A percentile compares a stretch with the other conserved stretches of the same genome.
Evolutionary conservation across 1,140 invertebrate genomes (phyloP).

Genomic region (Panagrolaimus sp.): DNA sequence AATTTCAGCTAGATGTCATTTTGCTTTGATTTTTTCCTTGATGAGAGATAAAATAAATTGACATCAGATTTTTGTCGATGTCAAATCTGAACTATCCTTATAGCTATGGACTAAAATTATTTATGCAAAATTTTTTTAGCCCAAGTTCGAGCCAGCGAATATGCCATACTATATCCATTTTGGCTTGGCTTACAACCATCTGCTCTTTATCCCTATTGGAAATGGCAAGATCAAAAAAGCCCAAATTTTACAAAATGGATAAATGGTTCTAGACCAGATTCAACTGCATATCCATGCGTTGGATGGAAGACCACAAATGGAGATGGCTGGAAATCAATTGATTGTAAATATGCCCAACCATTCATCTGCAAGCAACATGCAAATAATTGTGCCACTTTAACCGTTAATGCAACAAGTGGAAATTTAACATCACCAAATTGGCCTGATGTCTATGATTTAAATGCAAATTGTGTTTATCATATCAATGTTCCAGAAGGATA

Average conservation of each 20-base stretch:
- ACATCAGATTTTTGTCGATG: too few relatives aligned
- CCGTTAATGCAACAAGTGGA: too few relatives aligned
- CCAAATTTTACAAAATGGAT: background rate
- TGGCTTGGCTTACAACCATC: background rate
- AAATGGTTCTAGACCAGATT: background rate
- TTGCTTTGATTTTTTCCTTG: too few relatives aligned
- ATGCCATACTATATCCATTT: background rate
- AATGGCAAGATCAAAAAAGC: background rate
- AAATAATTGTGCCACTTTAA: background rate
- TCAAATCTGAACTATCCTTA: too few relatives aligned
- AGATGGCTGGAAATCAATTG: background rate
- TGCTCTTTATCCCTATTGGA: background rate
- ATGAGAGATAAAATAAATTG: too few relatives aligned
- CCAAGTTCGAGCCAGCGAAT: background rate
- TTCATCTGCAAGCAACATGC: constrained; percentile 7
- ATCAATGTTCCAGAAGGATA: background rate
- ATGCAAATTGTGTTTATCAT: background rate
- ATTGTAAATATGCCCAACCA: background rate
- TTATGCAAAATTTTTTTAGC: background rate
- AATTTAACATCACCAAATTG: background rate
- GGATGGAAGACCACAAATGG: background rate
- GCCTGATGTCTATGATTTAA: background rate
- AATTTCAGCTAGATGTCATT: too few relatives aligned
- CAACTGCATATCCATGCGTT: background rate
- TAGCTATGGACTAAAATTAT: too few relatives aligned